These are phyloP conservation scores for Strix aluco DNA, from an alignment of 2,113 vertebrate species.

Conservation along the genomic window DNA sequence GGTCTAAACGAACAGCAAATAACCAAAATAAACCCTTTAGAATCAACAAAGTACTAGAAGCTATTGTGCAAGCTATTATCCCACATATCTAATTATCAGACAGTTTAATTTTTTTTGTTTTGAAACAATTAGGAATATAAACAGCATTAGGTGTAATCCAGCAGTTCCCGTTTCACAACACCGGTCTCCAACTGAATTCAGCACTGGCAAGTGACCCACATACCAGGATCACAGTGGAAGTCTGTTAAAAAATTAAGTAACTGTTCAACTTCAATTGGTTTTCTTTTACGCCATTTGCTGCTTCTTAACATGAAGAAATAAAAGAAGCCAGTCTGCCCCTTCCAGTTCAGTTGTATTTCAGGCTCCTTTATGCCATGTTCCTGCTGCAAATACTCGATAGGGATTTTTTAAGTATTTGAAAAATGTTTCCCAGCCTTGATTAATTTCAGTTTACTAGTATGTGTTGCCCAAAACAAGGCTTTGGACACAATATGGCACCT, in stretches of 20 bases:
- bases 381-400: background rate
- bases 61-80: background rate
- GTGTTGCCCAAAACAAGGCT: background rate
- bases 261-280: background rate
- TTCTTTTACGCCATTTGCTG: background rate
- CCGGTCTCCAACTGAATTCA: fast-evolving
- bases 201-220: background rate
- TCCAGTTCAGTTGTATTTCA: background rate
- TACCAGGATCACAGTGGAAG: background rate
- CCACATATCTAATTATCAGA: background rate
- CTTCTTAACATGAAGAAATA: background rate
- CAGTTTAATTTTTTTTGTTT: background rate
- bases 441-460: background rate
- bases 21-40: background rate
- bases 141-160: background rate
- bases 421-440: background rate
- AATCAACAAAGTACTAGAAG: background rate
- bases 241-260: background rate
- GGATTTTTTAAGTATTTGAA: background rate
- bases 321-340: background rate
- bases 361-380: background rate
- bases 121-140: background rate
- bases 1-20: background rate
- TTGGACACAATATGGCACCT: background rate
- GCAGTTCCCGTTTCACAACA: background rate